Evolutionary conservation across 2,888 invertebrate species (phyloP), one percentile per base, ranked within the genome.

Genomic region (Taphrorychus bicolor): DNA sequence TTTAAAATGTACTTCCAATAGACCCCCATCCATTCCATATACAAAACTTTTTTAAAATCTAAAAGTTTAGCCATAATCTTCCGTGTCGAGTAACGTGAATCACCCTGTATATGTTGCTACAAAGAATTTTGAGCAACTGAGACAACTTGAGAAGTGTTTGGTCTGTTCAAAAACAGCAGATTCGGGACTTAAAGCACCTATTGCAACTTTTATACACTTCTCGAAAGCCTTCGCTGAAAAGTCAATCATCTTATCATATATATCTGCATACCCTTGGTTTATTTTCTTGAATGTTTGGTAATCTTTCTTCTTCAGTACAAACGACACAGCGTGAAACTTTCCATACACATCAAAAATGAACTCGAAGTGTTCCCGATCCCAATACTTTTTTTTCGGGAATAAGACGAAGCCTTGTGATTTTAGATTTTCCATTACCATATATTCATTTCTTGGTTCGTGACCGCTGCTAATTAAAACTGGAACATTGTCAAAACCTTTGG

Each of bases 161-260:
- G 45, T 3, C 23, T 56, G 40, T 1, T 51, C 41, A 32, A 58
- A 53, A 9, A 24, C 40, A 2, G n/a, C 17, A 3, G 61, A 54
- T 23, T 66, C 40, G 17, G 40, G 18, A 45, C 58, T 45, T 22
- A 67, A 32, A 18, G 32, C 16, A 11, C 19, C 32, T 9, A 56
- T 21, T 5, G 57, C 60, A 18, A 17, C 52, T 5, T 9, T 18
- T 5, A 65, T 18, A 7, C 24, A 23, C 17, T 2, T 48, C 7
- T 11, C 11, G 1, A 1, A 7, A 14, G 16, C 17, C 1, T 9
- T 48, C 16, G 14, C 9, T 2, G 11, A n/a, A n/a, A n/a, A n/a
- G n/a, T n/a, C n/a, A n/a, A n/a, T n/a, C n/a, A n/a, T n/a, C n/a
- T n/a, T n/a, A n/a, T n/a, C n/a, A n/a, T n/a, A n/a, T n/a, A n/a